These are phyloP conservation scores for Margaritifera margaritifera DNA, from an alignment of 2,888 invertebrate genomes.

Conservation along the genomic window DNA sequence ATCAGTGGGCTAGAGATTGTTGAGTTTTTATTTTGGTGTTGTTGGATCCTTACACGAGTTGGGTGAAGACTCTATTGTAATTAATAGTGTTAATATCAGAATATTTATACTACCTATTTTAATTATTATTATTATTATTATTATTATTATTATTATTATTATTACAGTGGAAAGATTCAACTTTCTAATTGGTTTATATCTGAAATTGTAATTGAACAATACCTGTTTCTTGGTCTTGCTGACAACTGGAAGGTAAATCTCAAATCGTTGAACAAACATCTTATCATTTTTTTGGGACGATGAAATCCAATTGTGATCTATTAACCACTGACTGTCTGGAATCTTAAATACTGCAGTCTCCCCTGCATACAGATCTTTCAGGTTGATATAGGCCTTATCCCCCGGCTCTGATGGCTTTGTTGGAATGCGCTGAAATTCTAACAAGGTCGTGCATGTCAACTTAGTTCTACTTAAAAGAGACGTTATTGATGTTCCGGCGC, in stretches of 20 bases:
- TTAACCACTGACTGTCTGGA: constrained; percentile 2
- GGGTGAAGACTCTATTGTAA: too few relatives aligned
- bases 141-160: too few relatives aligned
- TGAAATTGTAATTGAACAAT: not conserved
- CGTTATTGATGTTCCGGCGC: not conserved
- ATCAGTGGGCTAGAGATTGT: too few relatives aligned
- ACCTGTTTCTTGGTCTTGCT: not conserved
- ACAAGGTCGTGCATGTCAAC: not conserved
- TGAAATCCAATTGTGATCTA: constrained; percentile 1
- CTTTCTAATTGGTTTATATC: too few relatives aligned
- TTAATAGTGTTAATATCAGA: too few relatives aligned
- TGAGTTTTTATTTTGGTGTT: too few relatives aligned
- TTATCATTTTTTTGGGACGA: not conserved
- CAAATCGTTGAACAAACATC: constrained; percentile 6
- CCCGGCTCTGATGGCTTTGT: not conserved
- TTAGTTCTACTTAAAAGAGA: not conserved
- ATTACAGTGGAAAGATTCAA: too few relatives aligned
- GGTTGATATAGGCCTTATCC: constrained; percentile 1
- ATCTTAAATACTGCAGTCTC: not conserved
- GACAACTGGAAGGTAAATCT: constrained; percentile 1
- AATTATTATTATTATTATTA: too few relatives aligned
- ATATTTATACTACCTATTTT: too few relatives aligned
- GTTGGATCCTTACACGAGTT: too few relatives aligned
- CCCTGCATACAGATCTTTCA: constrained; percentile 4
- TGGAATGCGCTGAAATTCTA: constrained; percentile 1